A percentile compares a stretch with the other conserved stretches of the same genome.
Evolutionary conservation across 2,113 vertebrate species (phyloP).

Genomic region (Pituophis catenifer): DNA sequence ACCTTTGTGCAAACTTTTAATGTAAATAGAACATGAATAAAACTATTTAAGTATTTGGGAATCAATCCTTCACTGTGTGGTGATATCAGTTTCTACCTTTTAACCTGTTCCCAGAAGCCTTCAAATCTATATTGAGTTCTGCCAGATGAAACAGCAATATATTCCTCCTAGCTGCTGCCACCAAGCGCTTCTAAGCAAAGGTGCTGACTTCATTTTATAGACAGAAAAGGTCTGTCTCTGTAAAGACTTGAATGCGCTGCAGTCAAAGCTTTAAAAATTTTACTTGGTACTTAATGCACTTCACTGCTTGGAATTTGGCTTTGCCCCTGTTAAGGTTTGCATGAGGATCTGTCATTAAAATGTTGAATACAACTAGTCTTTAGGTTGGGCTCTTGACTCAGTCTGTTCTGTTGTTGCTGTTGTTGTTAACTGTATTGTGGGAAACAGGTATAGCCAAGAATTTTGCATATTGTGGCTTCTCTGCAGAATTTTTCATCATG

Average conservation of each 20-base stretch:
- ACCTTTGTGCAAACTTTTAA: background rate
- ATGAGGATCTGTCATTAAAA: background rate
- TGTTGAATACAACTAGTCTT: background rate
- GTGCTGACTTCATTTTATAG: background rate
- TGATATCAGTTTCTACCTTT: background rate
- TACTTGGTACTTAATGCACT: background rate
- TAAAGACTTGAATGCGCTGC: background rate
- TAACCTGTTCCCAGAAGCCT: background rate
- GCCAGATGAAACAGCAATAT: background rate
- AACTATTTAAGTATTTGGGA: background rate
- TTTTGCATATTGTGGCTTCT: background rate
- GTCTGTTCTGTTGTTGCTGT: background rate
- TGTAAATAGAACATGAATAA: background rate
- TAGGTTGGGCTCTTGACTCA: background rate
- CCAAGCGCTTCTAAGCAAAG: background rate
- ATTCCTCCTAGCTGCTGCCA: background rate
- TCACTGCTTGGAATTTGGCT: background rate
- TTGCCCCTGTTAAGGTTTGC: background rate
- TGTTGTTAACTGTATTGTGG: background rate
- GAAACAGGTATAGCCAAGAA: background rate
- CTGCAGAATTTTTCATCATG: background rate
- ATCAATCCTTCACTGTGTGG: background rate
- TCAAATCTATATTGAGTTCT: background rate
- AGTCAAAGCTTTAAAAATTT: background rate
- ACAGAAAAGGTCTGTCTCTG: background rate